A percentile compares a stretch with the other conserved stretches of the same genome.
Evolutionary conservation across 2,888 invertebrate species (phyloP).

Genomic region (Abscondita cerata): DNA sequence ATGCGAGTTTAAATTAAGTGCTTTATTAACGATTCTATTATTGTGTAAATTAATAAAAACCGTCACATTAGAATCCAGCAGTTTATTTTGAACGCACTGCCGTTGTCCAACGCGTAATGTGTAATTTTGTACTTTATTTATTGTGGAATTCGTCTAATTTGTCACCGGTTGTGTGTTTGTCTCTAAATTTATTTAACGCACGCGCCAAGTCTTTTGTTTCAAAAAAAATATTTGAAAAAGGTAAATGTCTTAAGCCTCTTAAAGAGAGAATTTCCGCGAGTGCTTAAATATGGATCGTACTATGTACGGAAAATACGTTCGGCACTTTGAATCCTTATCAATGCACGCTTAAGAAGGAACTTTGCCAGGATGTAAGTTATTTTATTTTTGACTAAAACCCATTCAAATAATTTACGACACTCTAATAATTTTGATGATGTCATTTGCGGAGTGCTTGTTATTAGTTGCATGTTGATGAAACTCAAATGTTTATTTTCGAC

Average conservation of each 20-base stretch:
- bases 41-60: conserved; percentile 20
- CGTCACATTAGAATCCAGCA: conserved; percentile 10
- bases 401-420: neutral
- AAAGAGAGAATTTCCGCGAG: conserved; percentile 13
- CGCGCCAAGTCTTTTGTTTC: conserved; percentile 40
- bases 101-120: conserved; percentile 14
- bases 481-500: no score
- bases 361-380: conserved; percentile 83
- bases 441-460: conserved; percentile 1
- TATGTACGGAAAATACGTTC: conserved; percentile 86
- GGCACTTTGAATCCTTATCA: conserved; percentile 87
- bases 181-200: conserved; percentile 40
- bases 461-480: neutral
- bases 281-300: conserved; percentile 76
- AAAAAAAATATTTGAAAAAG: conserved; percentile 45
- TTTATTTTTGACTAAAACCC: conserved; percentile 35
- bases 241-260: conserved; percentile 23
- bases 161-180: conserved; percentile 40
- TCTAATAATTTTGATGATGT: conserved; percentile 1
- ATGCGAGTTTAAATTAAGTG: conserved; percentile 18
- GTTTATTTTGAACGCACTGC: conserved; percentile 19
- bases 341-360: conserved; percentile 83
- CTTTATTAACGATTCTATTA: conserved; percentile 22
- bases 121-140: conserved; percentile 34
- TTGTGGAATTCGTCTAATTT: conserved; percentile 50